These are phyloP conservation scores for Limnephilus lunatus DNA, from an alignment of 2,888 invertebrate species.

Conservation along the genomic window DNA sequence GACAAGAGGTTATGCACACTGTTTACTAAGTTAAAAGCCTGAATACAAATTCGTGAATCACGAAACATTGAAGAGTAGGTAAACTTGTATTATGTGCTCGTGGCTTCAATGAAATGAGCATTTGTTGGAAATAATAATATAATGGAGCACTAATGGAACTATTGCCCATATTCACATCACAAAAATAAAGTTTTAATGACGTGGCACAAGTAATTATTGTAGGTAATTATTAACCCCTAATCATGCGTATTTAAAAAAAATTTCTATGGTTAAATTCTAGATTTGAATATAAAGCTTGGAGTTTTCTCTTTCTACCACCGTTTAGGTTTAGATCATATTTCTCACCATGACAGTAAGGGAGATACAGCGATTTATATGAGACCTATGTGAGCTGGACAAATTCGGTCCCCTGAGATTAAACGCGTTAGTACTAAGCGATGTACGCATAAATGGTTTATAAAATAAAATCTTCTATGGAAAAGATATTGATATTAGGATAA, in stretches of 20 bases:
- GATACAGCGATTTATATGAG: no score
- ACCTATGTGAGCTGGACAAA: no score
- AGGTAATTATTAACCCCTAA: neutral
- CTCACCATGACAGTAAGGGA: no score
- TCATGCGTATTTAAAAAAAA: no score
- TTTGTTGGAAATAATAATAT: neutral
- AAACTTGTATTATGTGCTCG: neutral
- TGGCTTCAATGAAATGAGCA: neutral
- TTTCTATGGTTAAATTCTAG: no score
- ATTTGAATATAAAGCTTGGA: no score
- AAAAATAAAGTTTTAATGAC: neutral
- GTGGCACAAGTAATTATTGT: neutral
- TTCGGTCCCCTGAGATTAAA: no score
- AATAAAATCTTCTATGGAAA: neutral
- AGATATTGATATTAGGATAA: neutral
- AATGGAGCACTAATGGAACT: neutral
- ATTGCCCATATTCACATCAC: neutral
- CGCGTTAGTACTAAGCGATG: neutral
- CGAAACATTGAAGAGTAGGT: neutral
- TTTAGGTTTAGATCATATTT: no score
- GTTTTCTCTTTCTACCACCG: no score
- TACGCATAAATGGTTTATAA: neutral
- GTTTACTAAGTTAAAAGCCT: neutral
- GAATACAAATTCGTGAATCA: conserved; percentile 31
- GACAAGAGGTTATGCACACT: neutral